A percentile compares a stretch with the other conserved stretches of the same genome.
Evolutionary conservation across 2,888 invertebrate species (phyloP).

Genomic region (Baronia brevicornis): DNA sequence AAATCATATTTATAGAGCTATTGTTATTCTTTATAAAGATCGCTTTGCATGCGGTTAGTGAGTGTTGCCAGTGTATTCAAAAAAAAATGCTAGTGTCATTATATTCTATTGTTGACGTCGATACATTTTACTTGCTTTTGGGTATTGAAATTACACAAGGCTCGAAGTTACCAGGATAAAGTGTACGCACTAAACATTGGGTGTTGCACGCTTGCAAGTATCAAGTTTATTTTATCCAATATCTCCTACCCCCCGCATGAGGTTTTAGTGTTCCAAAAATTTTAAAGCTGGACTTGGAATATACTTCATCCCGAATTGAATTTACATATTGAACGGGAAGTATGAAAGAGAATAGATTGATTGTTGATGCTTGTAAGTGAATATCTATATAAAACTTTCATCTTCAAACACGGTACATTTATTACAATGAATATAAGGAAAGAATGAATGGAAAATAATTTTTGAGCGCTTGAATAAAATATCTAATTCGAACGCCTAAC

Average conservation of each 20-base stretch:
- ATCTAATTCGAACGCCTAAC: slow-evolving; percentile 10
- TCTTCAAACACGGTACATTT: slow-evolving; percentile 3
- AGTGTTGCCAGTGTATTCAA: slow-evolving; percentile 31
- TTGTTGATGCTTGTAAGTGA: not conserved
- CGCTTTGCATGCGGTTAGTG: slow-evolving; percentile 44
- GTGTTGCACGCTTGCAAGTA: slow-evolving; percentile 61
- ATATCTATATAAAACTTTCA: slow-evolving; percentile 1
- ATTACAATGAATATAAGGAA: slow-evolving; percentile 6
- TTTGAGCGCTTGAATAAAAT: slow-evolving; percentile 10
- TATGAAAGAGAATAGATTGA: not conserved
- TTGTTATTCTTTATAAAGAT: slow-evolving; percentile 27
- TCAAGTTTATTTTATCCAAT: slow-evolving; percentile 38
- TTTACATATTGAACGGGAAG: too few species aligned
- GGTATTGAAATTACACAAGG: too few species aligned
- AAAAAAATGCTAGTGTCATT: slow-evolving; percentile 10
- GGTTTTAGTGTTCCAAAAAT: slow-evolving; percentile 35
- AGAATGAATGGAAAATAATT: slow-evolving; percentile 8
- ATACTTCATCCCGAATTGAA: too few species aligned
- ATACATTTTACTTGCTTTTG: too few species aligned
- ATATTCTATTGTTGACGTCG: too few species aligned
- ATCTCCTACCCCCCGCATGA: slow-evolving; percentile 59
- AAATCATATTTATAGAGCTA: slow-evolving; percentile 22
- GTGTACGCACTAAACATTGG: slow-evolving; percentile 28
- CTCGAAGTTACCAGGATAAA: too few species aligned
- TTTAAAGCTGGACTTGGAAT: slow-evolving; percentile 45